Evolutionary conservation across 2,113 vertebrate genomes (phyloP), one percentile per base, ranked within the genome.

Genomic region (Anarrhichthys ocellatus): DNA sequence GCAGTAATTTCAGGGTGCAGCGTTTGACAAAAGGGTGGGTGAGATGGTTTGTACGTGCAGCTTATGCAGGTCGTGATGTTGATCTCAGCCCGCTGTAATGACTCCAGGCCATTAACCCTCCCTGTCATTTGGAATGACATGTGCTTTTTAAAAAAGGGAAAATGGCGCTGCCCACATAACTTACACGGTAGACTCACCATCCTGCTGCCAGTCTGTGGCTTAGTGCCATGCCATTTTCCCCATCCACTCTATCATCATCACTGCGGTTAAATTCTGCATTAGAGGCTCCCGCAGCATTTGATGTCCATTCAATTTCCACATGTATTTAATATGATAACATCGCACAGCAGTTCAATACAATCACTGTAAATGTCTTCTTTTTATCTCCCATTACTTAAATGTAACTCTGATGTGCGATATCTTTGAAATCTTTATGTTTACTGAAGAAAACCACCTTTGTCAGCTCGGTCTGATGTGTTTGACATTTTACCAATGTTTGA

Each of bases 21-120:
- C 40, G 71, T 84, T 80, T 76, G 68, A 84, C 76, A 77, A 83
- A 88, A 74, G 62, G 64, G 29, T 71, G 75, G 72, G 34, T 42
- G 73, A 78, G 72, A 64, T 80, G 56, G 74, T 18, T 80, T 48
- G 34, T 42, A 42, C 40, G 48, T 59, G 61, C 10, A 34, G 81
- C 73, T 83, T 32, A 20, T 77, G 40, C 69, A 85, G 87, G 83
- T 90, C 24, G 56, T 78, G 82, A 86, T 83, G 85, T 92, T 86
- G 89, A 89, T 89, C 63, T 83, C 81, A 68, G 52, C 62, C 74
- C 61, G 76, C 81, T 81, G 82, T 93, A 91, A 92, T 92, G 86
- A 91, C 80, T 84, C 58, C 72, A 76, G 78, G 74, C 90, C 83
- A 93, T 94, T 93, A 92, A 86, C 77, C 78, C 76, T 56, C 87